A percentile compares a stretch with the other conserved stretches of the same genome.
These are phyloP conservation scores for Anagyrus pseudococci DNA, from an alignment of 2,888 invertebrate genomes.

Conservation along the genomic window DNA sequence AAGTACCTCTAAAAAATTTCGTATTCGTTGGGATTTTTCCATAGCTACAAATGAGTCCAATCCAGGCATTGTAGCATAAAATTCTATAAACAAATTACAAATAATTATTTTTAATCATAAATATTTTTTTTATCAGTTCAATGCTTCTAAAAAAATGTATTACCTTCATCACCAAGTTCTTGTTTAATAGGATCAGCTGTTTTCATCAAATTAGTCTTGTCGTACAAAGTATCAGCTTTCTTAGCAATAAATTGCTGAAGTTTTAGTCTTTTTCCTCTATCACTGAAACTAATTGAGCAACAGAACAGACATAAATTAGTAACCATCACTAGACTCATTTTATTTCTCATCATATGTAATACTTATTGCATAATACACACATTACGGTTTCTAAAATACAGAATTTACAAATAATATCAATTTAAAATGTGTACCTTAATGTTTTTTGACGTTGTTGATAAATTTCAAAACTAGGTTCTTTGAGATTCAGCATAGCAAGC, in stretches of 20 bases:
- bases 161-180: slow-evolving; percentile 68
- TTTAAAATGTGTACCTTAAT: slow-evolving; percentile 64
- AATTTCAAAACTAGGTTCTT: slow-evolving; percentile 73
- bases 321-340: neutral
- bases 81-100: slow-evolving; percentile 64
- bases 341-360: neutral
- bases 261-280: slow-evolving; percentile 81
- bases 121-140: neutral
- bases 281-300: slow-evolving; percentile 70
- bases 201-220: slow-evolving; percentile 57
- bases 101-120: too few relatives aligned
- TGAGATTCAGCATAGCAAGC: slow-evolving; percentile 70
- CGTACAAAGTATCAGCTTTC: slow-evolving; percentile 81
- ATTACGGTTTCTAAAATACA: too few relatives aligned
- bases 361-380: neutral
- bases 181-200: slow-evolving; percentile 51
- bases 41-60: slow-evolving; percentile 84
- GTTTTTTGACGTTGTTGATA: slow-evolving; percentile 82
- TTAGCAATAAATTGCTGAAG: slow-evolving; percentile 87
- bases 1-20: slow-evolving; percentile 83
- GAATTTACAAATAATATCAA: too few relatives aligned
- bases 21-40: slow-evolving; percentile 77
- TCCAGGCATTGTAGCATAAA: slow-evolving; percentile 84
- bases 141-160: slow-evolving; percentile 48
- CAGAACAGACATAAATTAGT: slow-evolving; percentile 4